phyloP scores from a whole-genome alignment of 2,888 invertebrate species.

The Pyrochroa serraticornis region DNA sequence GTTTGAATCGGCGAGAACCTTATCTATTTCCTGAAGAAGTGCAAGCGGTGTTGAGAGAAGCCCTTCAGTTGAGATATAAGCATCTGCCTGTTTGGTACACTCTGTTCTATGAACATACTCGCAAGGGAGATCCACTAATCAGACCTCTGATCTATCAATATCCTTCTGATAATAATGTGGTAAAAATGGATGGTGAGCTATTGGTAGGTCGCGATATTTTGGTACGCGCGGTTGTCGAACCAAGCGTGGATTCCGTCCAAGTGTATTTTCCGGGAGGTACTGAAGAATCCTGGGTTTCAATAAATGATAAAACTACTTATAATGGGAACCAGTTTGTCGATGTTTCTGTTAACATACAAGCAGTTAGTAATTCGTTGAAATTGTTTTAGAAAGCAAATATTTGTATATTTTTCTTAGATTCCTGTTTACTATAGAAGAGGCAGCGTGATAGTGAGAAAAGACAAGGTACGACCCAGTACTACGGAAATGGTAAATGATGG shows the following conservation, averaged over 20 bases:
- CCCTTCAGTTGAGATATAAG: slow-evolving; percentile 79
- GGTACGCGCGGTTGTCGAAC: slow-evolving; percentile 82
- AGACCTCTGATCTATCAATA: slow-evolving; percentile 88
- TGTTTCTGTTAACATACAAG: not conserved
- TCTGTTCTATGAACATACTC: slow-evolving; percentile 84
- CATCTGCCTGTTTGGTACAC: slow-evolving; percentile 91
- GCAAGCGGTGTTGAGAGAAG: slow-evolving; percentile 71
- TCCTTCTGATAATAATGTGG: slow-evolving; percentile 77
- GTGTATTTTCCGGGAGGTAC: slow-evolving; percentile 86
- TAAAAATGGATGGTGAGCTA: slow-evolving; percentile 80
- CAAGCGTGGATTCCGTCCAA: slow-evolving; percentile 71
- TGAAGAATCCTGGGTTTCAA: slow-evolving; percentile 70
- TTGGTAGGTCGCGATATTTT: slow-evolving; percentile 82
- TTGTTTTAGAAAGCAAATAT: not conserved
- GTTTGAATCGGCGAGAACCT: slow-evolving; percentile 93
- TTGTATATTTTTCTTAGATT: slow-evolving; percentile 21
- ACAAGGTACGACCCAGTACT: slow-evolving; percentile 34
- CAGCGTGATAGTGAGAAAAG: slow-evolving; percentile 44
- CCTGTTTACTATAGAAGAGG: slow-evolving; percentile 48
- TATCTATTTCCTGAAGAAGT: slow-evolving; percentile 84
- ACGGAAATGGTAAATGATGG: slow-evolving; percentile 40
- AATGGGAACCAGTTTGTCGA: not conserved
- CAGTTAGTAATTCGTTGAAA: slow-evolving; percentile 4
- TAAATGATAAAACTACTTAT: not conserved
- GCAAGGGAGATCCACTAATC: slow-evolving; percentile 84